phyloP scores from a whole-genome alignment of 2,797 vertebrate species.

The Falco biarmicus region DNA sequence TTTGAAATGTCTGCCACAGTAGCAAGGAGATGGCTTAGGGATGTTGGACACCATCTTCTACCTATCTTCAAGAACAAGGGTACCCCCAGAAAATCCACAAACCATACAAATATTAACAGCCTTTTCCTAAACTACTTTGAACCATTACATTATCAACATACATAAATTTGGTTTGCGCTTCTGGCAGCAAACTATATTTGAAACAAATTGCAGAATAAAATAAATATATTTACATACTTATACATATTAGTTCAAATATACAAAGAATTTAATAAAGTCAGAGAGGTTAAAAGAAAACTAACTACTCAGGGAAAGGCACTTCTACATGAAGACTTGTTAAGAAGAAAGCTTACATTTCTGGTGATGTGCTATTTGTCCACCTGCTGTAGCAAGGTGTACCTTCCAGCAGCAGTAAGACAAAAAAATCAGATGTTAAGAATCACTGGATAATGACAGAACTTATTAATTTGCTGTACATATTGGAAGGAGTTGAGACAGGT shows the following conservation, averaged over 20 bases:
- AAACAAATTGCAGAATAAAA: background rate
- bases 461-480: background rate
- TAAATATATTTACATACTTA: background rate
- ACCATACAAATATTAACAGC: background rate
- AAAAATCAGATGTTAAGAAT: slow-evolving; percentile 43
- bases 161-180: background rate
- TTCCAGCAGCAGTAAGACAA: slow-evolving; percentile 18
- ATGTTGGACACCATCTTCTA: background rate
- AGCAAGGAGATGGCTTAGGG: background rate
- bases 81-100: background rate
- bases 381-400: slow-evolving; percentile 34
- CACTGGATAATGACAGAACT: background rate
- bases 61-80: background rate
- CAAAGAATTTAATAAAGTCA: background rate
- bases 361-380: slow-evolving; percentile 35
- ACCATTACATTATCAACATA: background rate
- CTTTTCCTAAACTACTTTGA: background rate
- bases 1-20: background rate
- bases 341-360: slow-evolving; percentile 42
- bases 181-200: background rate
- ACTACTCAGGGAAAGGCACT: background rate
- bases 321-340: background rate
- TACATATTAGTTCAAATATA: background rate
- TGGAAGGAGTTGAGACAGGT: background rate
- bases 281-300: background rate